A percentile compares a stretch with the other conserved stretches of the same genome.
These are phyloP conservation scores for Andrena minutula DNA, from an alignment of 2,888 invertebrate genomes.

Conservation along the genomic window DNA sequence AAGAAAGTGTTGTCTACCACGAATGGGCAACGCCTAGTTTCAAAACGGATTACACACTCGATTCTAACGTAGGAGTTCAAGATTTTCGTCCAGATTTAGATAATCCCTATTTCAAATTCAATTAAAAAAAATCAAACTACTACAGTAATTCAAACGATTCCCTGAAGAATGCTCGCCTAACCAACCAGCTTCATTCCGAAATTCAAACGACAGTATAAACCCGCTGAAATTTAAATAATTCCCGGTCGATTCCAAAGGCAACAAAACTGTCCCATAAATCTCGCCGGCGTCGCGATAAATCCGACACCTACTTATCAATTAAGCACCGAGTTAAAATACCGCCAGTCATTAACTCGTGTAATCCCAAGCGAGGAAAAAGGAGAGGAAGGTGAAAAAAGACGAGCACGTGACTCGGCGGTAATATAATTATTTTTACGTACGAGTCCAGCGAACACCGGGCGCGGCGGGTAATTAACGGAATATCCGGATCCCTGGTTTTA, in stretches of 20 bases:
- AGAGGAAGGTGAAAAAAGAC: neutral
- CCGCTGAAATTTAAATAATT: conserved; percentile 48
- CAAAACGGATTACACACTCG: too few species aligned
- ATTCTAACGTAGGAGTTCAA: too few species aligned
- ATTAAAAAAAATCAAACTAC: neutral
- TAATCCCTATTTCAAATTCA: neutral
- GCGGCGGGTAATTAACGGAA: conserved; percentile 26
- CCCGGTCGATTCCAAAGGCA: conserved; percentile 21
- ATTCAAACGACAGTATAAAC: neutral
- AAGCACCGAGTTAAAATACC: conserved; percentile 35
- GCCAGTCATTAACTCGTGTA: conserved; percentile 20
- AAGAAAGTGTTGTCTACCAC: neutral
- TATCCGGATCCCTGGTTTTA: conserved; percentile 35
- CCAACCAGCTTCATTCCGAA: neutral
- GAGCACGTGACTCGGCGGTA: neutral
- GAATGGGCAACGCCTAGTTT: too few species aligned
- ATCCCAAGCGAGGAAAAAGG: neutral
- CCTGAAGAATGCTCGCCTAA: neutral
- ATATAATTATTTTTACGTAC: conserved; percentile 33
- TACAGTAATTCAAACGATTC: neutral
- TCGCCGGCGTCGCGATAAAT: conserved; percentile 33
- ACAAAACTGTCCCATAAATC: conserved; percentile 49
- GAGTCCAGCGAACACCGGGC: conserved; percentile 8
- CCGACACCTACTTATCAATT: conserved; percentile 50
- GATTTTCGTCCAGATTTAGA: neutral